phyloP scores from a whole-genome alignment of 2,113 vertebrate species.

The Sterrhoptilus dennistouni region DNA sequence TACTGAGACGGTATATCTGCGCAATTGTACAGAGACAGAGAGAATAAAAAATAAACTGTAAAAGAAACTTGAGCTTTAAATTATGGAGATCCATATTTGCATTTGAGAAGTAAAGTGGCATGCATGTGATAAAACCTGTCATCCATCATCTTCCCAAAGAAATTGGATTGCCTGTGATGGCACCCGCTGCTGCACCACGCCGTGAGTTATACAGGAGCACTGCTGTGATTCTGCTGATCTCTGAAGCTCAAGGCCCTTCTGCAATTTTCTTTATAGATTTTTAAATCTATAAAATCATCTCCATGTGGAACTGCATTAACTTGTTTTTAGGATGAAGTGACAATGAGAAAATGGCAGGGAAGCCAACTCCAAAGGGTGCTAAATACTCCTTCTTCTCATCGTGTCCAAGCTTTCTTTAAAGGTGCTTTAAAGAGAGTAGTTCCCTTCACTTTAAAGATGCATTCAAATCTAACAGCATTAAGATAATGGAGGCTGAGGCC shows the following conservation, averaged over 20 bases:
- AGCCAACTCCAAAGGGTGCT: background rate
- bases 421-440: background rate
- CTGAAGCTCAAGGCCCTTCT: background rate
- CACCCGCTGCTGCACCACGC: background rate
- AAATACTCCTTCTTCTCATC: background rate
- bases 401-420: background rate
- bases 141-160: background rate
- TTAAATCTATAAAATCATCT: background rate
- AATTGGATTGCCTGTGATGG: background rate
- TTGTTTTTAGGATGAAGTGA: background rate
- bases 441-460: background rate
- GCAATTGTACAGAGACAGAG: background rate
- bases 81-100: constrained; percentile 25
- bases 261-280: background rate
- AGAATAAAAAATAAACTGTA: constrained; percentile 14
- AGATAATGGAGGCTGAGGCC: background rate
- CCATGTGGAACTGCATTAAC: background rate
- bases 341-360: background rate
- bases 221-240: background rate
- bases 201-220: background rate
- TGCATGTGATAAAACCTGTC: background rate
- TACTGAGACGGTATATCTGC: background rate
- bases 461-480: background rate
- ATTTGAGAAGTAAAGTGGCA: background rate
- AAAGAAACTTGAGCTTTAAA: constrained; percentile 1